Evolutionary conservation across 2,888 invertebrate species (phyloP).

Genomic region (Leucania comma): DNA sequence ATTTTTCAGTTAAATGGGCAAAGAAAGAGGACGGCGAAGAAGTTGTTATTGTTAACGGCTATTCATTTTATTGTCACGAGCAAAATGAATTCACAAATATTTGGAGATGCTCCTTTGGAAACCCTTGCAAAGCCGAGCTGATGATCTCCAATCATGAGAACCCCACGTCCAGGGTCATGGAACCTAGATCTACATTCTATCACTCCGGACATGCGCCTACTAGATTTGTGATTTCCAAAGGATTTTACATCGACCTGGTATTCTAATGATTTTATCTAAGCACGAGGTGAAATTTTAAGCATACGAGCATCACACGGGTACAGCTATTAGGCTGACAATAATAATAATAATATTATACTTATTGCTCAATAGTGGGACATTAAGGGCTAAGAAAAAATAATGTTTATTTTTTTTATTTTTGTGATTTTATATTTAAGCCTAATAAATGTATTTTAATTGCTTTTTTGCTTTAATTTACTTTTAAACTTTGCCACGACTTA

Average conservation of each 20-base stretch:
- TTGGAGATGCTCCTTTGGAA: conserved; percentile 70
- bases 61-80: conserved; percentile 64
- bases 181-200: background rate
- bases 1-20: conserved; percentile 47
- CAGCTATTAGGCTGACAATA: background rate
- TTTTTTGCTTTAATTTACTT: background rate
- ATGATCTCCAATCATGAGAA: conserved; percentile 40
- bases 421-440: no score
- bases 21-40: conserved; percentile 60
- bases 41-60: conserved; percentile 64
- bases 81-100: conserved; percentile 35
- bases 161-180: background rate
- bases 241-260: background rate
- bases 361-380: no score
- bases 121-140: conserved; percentile 64
- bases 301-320: background rate
- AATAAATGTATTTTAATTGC: background rate
- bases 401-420: background rate
- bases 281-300: background rate
- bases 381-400: no score
- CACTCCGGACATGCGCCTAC: background rate
- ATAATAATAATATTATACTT: background rate
- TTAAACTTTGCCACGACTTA: no score
- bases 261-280: background rate
- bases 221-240: conserved; percentile 6